phyloP scores from a whole-genome alignment of 2,888 invertebrate species.

The Lycaena phlaeas region DNA sequence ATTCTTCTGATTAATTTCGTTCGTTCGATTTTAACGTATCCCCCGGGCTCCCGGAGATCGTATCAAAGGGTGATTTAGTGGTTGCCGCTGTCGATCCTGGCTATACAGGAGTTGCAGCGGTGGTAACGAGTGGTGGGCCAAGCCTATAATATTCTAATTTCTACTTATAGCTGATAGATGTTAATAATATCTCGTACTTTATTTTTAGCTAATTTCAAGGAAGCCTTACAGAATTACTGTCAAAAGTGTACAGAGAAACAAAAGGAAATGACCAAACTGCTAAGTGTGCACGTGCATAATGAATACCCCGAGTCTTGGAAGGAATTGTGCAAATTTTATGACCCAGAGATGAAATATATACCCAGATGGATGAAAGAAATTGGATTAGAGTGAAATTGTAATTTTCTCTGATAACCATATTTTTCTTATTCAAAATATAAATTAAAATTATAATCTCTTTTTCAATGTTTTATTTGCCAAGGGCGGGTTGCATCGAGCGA shows the following conservation, averaged over 20 bases:
- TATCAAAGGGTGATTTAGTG: no score
- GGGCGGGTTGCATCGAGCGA: no score
- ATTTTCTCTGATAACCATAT: not conserved
- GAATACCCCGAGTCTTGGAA: conserved; percentile 35
- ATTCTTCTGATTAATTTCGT: no score
- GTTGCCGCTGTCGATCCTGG: no score
- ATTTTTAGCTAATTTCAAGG: conserved; percentile 30
- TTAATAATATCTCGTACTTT: not conserved
- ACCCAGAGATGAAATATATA: conserved; percentile 36
- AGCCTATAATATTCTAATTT: no score
- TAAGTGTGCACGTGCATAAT: conserved; percentile 29
- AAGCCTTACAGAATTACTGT: conserved; percentile 36
- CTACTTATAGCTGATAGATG: no score
- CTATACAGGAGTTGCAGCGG: no score
- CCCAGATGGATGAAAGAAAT: conserved; percentile 31
- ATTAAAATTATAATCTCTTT: no score
- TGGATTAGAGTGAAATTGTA: conserved; percentile 20
- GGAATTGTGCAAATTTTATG: conserved; percentile 39
- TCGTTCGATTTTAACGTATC: no score
- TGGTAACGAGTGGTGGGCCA: no score
- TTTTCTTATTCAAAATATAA: not conserved
- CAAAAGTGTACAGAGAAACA: conserved; percentile 30
- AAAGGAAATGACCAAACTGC: conserved; percentile 20
- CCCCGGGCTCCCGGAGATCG: no score
- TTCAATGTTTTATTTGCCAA: no score